These are phyloP conservation scores for Opisthocomus hoazin DNA, from an alignment of 2,113 vertebrate genomes.

Conservation along the genomic window DNA sequence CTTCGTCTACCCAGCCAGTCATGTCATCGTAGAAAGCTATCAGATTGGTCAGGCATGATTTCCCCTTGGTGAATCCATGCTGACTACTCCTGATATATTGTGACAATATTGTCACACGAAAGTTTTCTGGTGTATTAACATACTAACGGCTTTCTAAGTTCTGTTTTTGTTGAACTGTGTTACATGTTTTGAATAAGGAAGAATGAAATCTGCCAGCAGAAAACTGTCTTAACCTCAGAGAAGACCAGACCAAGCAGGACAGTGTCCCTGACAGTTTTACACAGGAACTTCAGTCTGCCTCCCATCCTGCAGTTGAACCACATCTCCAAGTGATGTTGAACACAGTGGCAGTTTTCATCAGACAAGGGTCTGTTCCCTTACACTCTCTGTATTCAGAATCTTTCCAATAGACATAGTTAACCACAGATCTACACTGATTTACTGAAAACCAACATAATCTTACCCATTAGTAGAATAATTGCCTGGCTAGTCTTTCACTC, in stretches of 20 bases:
- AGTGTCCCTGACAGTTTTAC: not conserved
- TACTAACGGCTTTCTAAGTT: not conserved
- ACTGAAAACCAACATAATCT: not conserved
- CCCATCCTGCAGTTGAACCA: not conserved
- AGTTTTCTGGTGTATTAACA: not conserved
- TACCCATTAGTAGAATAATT: not conserved
- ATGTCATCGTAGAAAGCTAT: too few relatives aligned
- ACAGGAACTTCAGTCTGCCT: not conserved
- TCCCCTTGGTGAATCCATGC: too few relatives aligned
- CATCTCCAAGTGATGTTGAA: fast-evolving
- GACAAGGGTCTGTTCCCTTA: not conserved
- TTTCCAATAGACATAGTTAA: not conserved
- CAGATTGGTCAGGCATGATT: too few relatives aligned
- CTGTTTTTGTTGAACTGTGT: not conserved
- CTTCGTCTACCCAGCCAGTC: too few relatives aligned
- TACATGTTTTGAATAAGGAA: not conserved
- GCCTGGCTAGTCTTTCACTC: not conserved
- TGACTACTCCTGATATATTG: too few relatives aligned
- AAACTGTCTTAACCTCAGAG: not conserved
- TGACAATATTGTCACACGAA: not conserved
- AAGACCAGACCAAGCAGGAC: not conserved
- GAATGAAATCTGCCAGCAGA: not conserved
- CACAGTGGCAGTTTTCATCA: not conserved
- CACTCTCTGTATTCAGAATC: not conserved
- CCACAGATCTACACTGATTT: not conserved